These are phyloP conservation scores for Slavum lentiscoides DNA, from an alignment of 2,888 invertebrate species.

Conservation along the genomic window DNA sequence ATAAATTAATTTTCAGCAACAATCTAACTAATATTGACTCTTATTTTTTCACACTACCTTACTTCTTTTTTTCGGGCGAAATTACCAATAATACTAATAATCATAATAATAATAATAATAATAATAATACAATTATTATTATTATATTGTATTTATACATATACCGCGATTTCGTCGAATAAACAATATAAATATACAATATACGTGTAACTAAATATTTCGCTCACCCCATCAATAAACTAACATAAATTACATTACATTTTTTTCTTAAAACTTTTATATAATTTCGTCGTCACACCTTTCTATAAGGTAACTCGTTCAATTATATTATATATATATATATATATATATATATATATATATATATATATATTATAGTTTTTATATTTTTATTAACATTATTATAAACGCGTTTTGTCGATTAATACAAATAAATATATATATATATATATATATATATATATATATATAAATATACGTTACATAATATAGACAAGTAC, in stretches of 20 bases:
- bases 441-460: not conserved
- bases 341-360: no score
- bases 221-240: constrained; percentile 3
- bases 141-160: constrained; percentile 22
- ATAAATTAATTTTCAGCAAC: constrained; percentile 50
- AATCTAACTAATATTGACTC: constrained; percentile 52
- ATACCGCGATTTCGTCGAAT: constrained; percentile 5
- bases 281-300: not conserved
- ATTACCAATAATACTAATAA: constrained; percentile 22
- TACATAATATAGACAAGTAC: constrained; percentile 5
- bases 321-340: no score
- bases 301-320: no score
- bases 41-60: constrained; percentile 19
- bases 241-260: constrained; percentile 17
- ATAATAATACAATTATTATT: no score
- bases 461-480: not conserved
- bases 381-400: not conserved
- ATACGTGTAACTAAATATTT: constrained; percentile 23
- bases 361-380: not conserved
- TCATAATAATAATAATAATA: no score
- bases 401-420: not conserved
- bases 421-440: constrained; percentile 14
- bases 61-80: constrained; percentile 7
- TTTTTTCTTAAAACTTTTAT: not conserved
- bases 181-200: constrained; percentile 27